These are phyloP conservation scores for Sebastes fasciatus DNA, from an alignment of 2,113 vertebrate genomes.

Conservation along the genomic window DNA sequence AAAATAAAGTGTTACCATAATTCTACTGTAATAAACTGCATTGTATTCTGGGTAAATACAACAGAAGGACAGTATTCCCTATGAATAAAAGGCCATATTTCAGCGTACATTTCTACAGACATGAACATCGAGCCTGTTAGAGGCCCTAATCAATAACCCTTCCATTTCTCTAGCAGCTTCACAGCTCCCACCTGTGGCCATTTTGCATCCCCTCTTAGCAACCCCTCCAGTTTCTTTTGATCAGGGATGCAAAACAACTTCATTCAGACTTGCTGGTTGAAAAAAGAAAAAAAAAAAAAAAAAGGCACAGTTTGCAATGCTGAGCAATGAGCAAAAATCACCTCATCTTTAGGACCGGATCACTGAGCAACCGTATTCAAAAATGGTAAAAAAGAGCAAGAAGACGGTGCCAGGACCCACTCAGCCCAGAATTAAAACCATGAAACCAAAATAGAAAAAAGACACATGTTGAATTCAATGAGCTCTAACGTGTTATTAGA, in stretches of 20 bases:
- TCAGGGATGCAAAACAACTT: neutral
- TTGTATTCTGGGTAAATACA: neutral
- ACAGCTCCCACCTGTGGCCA: slow-evolving; percentile 21
- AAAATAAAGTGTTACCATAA: neutral
- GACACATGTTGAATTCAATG: slow-evolving; percentile 32
- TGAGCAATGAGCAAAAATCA: neutral
- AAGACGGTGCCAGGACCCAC: slow-evolving; percentile 11
- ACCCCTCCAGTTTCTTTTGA: neutral
- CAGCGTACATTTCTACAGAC: neutral
- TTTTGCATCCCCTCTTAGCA: neutral
- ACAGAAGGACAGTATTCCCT: neutral
- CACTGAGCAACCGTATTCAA: slow-evolving; percentile 10
- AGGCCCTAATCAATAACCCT: neutral
- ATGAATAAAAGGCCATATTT: neutral
- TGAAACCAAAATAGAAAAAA: slow-evolving; percentile 45
- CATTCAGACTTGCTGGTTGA: neutral
- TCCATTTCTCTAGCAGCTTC: neutral
- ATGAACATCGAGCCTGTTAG: neutral
- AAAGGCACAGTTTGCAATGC: slow-evolving; percentile 1
- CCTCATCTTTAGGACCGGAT: slow-evolving; percentile 24
- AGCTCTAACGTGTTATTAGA: slow-evolving; percentile 53
- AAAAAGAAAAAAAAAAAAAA: neutral
- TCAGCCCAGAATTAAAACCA: slow-evolving; percentile 41
- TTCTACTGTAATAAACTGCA: neutral
- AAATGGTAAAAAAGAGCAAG: neutral